Conservation (phyloP, 2,888 invertebrate genomes). For the Drosophila mercatorum region DNA sequence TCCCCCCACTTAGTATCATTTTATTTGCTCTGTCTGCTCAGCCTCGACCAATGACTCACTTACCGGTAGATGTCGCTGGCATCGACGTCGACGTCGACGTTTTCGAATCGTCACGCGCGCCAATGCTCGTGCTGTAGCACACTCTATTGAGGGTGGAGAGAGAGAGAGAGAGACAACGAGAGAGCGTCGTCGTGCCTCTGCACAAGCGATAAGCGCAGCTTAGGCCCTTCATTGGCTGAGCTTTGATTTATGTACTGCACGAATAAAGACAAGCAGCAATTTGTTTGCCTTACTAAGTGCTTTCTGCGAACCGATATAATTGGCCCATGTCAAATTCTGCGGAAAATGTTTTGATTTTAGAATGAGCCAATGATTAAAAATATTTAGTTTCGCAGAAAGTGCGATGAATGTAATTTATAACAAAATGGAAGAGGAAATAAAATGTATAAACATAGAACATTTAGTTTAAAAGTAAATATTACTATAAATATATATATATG, state of each 20-base stretch:
- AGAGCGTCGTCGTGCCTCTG: neutral
- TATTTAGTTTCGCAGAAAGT: conserved; percentile 28
- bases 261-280: neutral
- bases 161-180: neutral
- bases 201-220: conserved; percentile 14
- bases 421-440: neutral
- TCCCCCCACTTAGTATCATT: neutral
- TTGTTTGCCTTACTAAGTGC: neutral
- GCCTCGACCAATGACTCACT: conserved; percentile 47
- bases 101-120: conserved; percentile 15
- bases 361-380: conserved; percentile 15
- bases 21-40: conserved; percentile 5
- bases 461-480: neutral
- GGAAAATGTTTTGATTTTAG: conserved; percentile 41
- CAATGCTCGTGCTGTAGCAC: conserved; percentile 15
- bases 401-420: conserved; percentile 24
- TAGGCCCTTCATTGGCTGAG: neutral
- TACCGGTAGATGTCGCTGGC: conserved; percentile 49
- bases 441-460: neutral
- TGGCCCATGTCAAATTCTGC: conserved; percentile 32
- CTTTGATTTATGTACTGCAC: neutral
- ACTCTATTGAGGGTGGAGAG: neutral
- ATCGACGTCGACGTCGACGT: neutral
- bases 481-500: neutral
- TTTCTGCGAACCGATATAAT: conserved; percentile 40